Evolutionary conservation across 2,888 invertebrate species (phyloP), one percentile per base, ranked within the genome.

Genomic region (Agriopis marginaria): DNA sequence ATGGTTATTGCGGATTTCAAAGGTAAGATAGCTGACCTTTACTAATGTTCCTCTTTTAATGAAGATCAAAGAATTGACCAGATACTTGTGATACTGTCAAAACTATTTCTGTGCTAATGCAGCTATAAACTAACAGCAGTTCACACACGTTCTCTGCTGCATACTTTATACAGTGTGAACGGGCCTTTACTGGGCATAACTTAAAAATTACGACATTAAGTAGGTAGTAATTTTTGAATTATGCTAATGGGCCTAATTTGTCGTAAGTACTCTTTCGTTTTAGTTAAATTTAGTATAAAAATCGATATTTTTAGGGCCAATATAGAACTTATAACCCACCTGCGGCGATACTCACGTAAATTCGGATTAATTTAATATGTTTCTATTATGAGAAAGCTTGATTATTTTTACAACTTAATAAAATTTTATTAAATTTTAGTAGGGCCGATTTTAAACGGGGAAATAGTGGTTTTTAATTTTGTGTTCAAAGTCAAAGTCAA

Each of bases 161-260:
- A 54, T 53, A 67, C 62, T 44, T 68, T 59, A 68, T 60, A 42
- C 55, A 12, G 64, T 69, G 64, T 65, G 63, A 70, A 70, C 58
- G 51, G 47, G 54, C 10, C 66, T 50, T 66, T 54, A 54, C n/a
- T 39, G 47, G 53, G 14, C 58, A 58, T 66, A 50, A 69, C 50
- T 68, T 60, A 58, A 49, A 66, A 66, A 65, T 65, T 51, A 70
- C 64, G 55, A 51, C 47, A 23, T 61, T 14, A 62, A 65, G 62
- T 66, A 54, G 63, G 64, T 54, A 59, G 49, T 66, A 63, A 63
- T 51, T 63, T 54, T 58, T 7, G 47, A 70, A 66, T 66, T 66
- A 70, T 70, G 65, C 63, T 53, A 66, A 70, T 64, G n/a, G 3
- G 40, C n/a, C 10, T 32, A 68, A 59, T 63, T 68, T 53, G 51